phyloP scores from a whole-genome alignment of 2,888 invertebrate species.

The Stomorhina lunata region DNA sequence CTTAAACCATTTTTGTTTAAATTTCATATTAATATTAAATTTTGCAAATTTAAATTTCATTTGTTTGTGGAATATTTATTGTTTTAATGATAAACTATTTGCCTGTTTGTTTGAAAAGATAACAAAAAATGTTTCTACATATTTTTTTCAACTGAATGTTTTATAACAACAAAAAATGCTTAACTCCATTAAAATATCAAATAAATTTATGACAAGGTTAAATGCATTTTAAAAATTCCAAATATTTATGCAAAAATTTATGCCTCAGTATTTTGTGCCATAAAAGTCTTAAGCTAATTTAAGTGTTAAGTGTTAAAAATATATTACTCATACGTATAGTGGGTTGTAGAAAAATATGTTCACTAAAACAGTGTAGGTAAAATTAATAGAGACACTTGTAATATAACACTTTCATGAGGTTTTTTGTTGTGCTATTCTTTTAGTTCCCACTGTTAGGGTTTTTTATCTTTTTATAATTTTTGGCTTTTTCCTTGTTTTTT shows the following conservation, averaged over 20 bases:
- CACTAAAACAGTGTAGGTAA: neutral
- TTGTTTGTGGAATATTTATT: too few relatives aligned
- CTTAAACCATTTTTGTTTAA: too few relatives aligned
- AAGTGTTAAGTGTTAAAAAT: constrained; percentile 4
- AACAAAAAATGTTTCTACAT: neutral
- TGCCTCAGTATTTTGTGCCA: neutral
- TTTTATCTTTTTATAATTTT: neutral
- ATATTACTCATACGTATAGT: neutral
- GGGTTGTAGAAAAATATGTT: neutral
- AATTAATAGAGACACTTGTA: neutral
- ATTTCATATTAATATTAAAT: too few relatives aligned
- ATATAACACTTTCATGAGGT: neutral
- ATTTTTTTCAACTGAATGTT: neutral
- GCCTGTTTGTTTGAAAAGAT: too few relatives aligned
- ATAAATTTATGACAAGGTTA: neutral
- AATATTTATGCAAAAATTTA: neutral
- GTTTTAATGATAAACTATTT: too few relatives aligned
- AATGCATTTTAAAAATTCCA: neutral
- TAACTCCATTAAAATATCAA: neutral
- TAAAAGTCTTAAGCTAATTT: neutral
- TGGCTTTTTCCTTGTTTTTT: neutral
- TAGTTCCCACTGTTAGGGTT: neutral
- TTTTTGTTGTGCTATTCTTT: neutral
- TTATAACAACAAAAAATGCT: neutral
- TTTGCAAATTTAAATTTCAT: too few relatives aligned